These are phyloP conservation scores for Myopa tessellatipennis DNA, from an alignment of 2,888 invertebrate genomes.

Conservation along the genomic window DNA sequence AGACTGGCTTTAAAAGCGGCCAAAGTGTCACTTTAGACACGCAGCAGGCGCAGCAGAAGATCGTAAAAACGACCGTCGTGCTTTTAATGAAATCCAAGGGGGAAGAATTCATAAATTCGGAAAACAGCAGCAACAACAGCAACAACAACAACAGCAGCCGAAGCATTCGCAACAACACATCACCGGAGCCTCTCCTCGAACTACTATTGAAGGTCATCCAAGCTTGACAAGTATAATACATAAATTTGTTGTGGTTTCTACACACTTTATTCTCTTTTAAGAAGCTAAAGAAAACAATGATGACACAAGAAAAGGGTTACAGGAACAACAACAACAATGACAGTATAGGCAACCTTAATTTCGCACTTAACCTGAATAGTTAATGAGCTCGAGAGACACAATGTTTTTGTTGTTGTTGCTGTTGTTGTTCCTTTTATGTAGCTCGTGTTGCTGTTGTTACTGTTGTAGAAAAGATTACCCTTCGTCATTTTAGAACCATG, in stretches of 20 bases:
- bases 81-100: too few species aligned
- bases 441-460: too few species aligned
- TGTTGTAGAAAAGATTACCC: neutral
- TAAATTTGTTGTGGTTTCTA: conserved; percentile 27
- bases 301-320: neutral
- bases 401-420: neutral
- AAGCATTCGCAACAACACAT: too few species aligned
- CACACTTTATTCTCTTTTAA: neutral
- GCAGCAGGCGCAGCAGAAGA: neutral
- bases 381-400: conserved; percentile 26
- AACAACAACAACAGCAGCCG: too few species aligned
- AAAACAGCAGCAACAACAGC: too few species aligned
- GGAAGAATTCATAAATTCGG: too few species aligned
- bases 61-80: neutral
- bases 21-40: neutral
- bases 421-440: neutral
- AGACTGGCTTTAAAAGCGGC: neutral
- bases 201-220: conserved; percentile 19
- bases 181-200: neutral
- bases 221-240: conserved; percentile 28
- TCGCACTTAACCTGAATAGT: conserved; percentile 20
- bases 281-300: neutral
- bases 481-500: neutral
- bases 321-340: neutral
- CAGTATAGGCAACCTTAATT: neutral